Evolutionary conservation across 2,888 invertebrate genomes (phyloP).

Genomic region (Chloromyia formosa): DNA sequence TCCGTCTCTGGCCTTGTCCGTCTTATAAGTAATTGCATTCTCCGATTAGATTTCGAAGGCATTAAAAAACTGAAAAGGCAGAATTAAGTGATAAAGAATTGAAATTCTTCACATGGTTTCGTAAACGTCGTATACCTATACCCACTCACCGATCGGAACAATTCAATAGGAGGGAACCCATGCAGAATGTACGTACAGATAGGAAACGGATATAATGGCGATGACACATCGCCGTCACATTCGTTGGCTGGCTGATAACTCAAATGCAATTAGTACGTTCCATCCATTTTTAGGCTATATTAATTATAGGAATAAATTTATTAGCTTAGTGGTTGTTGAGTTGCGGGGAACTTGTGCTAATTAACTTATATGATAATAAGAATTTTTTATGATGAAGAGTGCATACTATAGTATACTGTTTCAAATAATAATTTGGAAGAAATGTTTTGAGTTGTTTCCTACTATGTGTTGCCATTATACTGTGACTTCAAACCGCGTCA

Average conservation of each 20-base stretch:
- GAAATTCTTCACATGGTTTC: constrained; percentile 34
- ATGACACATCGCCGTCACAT: constrained; percentile 30
- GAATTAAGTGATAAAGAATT: constrained; percentile 42
- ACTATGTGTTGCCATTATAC: too few relatives aligned
- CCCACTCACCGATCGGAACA: constrained; percentile 8
- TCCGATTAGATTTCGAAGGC: constrained; percentile 41
- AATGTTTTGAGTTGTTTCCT: too few relatives aligned
- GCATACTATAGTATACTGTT: too few relatives aligned
- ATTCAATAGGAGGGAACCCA: constrained; percentile 24
- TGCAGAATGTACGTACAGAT: neutral
- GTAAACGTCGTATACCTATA: neutral
- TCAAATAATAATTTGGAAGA: too few relatives aligned
- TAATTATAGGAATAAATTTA: neutral
- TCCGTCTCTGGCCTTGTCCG: constrained; percentile 22
- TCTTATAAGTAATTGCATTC: constrained; percentile 44
- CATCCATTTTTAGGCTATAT: neutral
- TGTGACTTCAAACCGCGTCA: too few relatives aligned
- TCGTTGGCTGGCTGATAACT: neutral
- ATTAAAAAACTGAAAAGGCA: constrained; percentile 37
- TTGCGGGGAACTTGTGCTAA: too few relatives aligned
- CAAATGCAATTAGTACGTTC: neutral
- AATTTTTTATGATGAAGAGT: too few relatives aligned
- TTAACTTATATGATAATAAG: too few relatives aligned
- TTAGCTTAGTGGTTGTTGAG: too few relatives aligned
- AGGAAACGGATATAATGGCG: neutral